A percentile compares a stretch with the other conserved stretches of the same genome.
phyloP scores from a whole-genome alignment of 2,888 invertebrate genomes.

The Helleia helle region DNA sequence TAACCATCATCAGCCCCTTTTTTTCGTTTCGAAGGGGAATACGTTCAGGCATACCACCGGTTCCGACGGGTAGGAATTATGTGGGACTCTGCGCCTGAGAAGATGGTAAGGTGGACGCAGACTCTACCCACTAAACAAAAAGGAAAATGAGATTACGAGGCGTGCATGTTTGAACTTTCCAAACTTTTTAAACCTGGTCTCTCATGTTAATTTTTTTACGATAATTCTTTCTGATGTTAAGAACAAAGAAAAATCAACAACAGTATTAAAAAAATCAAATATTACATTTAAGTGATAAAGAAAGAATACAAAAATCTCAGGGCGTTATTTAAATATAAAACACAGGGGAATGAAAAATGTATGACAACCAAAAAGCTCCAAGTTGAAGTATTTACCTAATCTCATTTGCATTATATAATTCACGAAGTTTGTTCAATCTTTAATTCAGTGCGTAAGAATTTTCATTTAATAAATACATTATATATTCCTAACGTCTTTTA shows the following conservation, averaged over 20 bases:
- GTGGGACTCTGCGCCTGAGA: too few species aligned
- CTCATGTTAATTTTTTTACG: too few species aligned
- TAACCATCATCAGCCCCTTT: too few species aligned
- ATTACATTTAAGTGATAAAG: background rate
- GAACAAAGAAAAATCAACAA: constrained; percentile 2
- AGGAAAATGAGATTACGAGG: too few species aligned
- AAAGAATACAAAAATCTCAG: background rate
- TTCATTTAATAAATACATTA: constrained; percentile 2
- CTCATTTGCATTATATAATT: constrained; percentile 17
- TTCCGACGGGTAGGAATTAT: too few species aligned
- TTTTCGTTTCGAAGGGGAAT: too few species aligned
- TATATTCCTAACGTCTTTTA: too few species aligned
- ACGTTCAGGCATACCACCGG: too few species aligned
- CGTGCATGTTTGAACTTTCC: too few species aligned
- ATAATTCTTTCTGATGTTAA: background rate
- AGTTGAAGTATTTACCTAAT: constrained; percentile 13
- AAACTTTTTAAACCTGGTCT: too few species aligned
- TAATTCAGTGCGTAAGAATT: constrained; percentile 1
- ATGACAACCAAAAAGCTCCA: background rate
- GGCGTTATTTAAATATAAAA: background rate
- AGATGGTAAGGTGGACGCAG: too few species aligned
- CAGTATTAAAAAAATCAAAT: background rate
- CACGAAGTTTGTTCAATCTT: constrained; percentile 5
- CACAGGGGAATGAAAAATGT: background rate
- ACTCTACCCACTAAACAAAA: too few species aligned